These are phyloP conservation scores for Megaceryle alcyon DNA, from an alignment of 2,797 vertebrate species.

Conservation along the genomic window DNA sequence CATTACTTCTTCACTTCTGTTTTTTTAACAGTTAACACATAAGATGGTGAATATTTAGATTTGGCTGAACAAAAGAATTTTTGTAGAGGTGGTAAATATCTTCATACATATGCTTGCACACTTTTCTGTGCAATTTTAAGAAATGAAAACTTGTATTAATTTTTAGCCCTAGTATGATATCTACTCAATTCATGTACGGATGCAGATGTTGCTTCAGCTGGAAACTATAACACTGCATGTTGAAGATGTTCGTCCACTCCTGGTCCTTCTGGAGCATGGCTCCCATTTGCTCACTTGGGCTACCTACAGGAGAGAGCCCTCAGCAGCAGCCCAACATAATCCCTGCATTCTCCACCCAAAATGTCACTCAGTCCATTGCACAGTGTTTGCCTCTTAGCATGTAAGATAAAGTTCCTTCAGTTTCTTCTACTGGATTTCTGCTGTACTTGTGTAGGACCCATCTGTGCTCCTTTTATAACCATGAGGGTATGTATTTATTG, in stretches of 20 bases:
- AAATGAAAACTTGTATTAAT: neutral
- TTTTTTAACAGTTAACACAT: neutral
- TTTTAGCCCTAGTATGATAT: neutral
- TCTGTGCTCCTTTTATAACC: neutral
- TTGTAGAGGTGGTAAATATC: neutral
- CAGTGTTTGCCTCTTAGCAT: neutral
- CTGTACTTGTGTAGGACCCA: neutral
- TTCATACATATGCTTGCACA: neutral
- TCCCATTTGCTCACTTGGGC: neutral
- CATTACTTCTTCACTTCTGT: neutral
- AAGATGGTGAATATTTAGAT: neutral
- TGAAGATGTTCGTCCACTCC: neutral
- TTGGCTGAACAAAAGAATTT: neutral
- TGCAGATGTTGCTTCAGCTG: neutral
- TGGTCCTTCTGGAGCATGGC: neutral
- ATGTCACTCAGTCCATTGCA: neutral
- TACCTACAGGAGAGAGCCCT: neutral
- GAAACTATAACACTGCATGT: neutral
- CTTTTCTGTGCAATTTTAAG: neutral
- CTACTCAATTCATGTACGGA: neutral
- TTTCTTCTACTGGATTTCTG: neutral
- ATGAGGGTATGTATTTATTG: neutral
- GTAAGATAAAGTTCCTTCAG: neutral
- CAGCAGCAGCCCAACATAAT: neutral
- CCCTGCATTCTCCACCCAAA: neutral